Evolutionary conservation across 2,797 vertebrate species (phyloP), one percentile per base, ranked within the genome.

Genomic region (Xerus rutilus): DNA sequence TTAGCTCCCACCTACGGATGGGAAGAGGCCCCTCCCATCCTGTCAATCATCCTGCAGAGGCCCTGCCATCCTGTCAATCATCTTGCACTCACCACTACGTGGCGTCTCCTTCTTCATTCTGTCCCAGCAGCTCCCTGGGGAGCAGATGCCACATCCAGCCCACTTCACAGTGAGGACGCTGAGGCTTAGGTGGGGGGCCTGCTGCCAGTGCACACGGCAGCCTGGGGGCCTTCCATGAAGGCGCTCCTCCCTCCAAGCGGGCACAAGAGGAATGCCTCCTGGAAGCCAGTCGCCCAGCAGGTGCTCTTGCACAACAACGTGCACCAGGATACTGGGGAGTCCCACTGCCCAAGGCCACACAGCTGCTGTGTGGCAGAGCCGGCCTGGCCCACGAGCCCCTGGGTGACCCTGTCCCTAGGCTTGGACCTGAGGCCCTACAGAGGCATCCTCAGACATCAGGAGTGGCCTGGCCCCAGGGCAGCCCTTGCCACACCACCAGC

Each of bases 271-370:
- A 39, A 52, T 3, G 43, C 39, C 0, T 0, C 70, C 45, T 47
- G 43, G 21, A 76, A 8, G 3, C 52, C 45, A 21, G 70, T 43
- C 43, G 0, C 88, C 39, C 54, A 32, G n/a, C 20, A 0, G 0
- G 32, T 0, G 3, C 52, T 77, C 89, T 74, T 76, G 85, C 35
- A 76, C 74, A 65, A 39, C 0, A 8, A 30, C 78, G 82, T 57
- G 67, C 43, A 47, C 54, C 54, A 52, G 39, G 72, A 72, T 0
- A 23, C 3, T 0, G 10, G 12, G 82, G 72, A 77, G 78, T 81
- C 91, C 87, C 78, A 39, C 1, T 0, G 74, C 95, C 89, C 78
- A 62, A 89, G 95, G 73, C 67, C 95, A 47, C 65, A 52, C 74
- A 95, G 95, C 87, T 84, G 77, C 84, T 5, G n/a, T 52, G 23